phyloP scores from a whole-genome alignment of 1,140 invertebrate species.

The Pararge aegeria region DNA sequence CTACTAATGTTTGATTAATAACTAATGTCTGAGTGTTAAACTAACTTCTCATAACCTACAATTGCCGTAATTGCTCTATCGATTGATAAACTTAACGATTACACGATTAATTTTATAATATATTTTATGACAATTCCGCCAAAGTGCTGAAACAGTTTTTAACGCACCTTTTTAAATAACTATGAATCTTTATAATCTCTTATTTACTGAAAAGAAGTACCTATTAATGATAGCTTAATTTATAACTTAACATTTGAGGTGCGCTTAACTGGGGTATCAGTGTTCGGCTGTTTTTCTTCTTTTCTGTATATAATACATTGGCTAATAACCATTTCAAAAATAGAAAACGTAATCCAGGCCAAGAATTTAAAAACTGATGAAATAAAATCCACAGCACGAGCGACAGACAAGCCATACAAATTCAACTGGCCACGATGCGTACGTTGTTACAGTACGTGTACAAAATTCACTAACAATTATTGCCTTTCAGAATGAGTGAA shows the following conservation, averaged over 20 bases:
- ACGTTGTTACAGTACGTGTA: slow-evolving; percentile 71
- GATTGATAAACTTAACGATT: too few species aligned
- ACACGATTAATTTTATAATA: too few species aligned
- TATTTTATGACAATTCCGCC: too few species aligned
- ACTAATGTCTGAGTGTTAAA: not conserved
- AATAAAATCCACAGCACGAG: slow-evolving; percentile 65
- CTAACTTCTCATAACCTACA: too few species aligned
- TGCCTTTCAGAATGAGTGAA: slow-evolving; percentile 46
- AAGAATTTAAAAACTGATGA: slow-evolving; percentile 16
- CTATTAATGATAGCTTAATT: too few species aligned
- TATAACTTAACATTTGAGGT: not conserved
- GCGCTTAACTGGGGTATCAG: not conserved
- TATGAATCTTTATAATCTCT: too few species aligned
- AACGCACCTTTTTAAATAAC: too few species aligned
- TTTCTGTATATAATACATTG: not conserved
- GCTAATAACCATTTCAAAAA: not conserved
- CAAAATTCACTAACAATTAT: slow-evolving; percentile 53
- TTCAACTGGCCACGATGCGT: slow-evolving; percentile 64
- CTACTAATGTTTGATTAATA: too few species aligned
- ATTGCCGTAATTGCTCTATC: too few species aligned
- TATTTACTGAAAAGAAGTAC: too few species aligned
- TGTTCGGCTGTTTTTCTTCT: not conserved
- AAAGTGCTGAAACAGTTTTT: too few species aligned
- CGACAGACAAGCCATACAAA: slow-evolving; percentile 52
- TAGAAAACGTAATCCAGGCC: not conserved